Base-by-base conservation (phyloP, 2,797 vertebrate species). In the Ara ararauna region DNA sequence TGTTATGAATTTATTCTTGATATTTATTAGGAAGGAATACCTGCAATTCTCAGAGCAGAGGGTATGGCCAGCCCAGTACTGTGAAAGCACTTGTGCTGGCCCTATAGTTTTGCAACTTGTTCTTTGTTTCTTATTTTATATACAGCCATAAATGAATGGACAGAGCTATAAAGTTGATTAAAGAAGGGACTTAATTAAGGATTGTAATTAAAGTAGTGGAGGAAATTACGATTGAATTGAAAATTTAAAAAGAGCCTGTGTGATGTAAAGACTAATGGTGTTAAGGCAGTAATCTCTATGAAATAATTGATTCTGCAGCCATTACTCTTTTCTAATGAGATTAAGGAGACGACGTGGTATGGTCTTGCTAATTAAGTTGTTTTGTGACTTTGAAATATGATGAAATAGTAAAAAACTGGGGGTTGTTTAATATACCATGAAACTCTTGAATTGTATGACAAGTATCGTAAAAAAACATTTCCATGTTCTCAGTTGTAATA, bases 301-400 rank as follows among this genome's bases (percentile, higher is more conserved):
- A 72, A 75, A 88, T 77, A 89, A 66, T 88, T 67, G 76, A 93
- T 82, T 91, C 91, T 86, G 36, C 11, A 30, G 92, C 71, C 81
- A 70, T 77, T 10, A 48, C 75, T 89, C 81, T 86, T 77, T 77
- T 7, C 68, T 92, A 90, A 65, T 74, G 66, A 62, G 76, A 74
- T 92, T 76, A 76, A 80, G 29, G 79, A 79, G 79, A 81, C 2
- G 34, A 50, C 40, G 56, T 78, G 91, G 66, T 47, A 15, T 0
- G 6, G 79, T 94, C 89, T 40, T n/a, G 27, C 75, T 91, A 78
- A 79, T 89, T 80, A 87, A 85, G 77, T 89, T 80, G 89, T 27
- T 87, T 88, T 88, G 50, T 95, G 61, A 48, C 70, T 96, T 40
- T 56, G 88, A 94, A 89, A 76, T n/a, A 70, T 8, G 71, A 75